These are phyloP conservation scores for Hylaeus volcanicus DNA, from an alignment of 1,140 invertebrate genomes.

Conservation along the genomic window DNA sequence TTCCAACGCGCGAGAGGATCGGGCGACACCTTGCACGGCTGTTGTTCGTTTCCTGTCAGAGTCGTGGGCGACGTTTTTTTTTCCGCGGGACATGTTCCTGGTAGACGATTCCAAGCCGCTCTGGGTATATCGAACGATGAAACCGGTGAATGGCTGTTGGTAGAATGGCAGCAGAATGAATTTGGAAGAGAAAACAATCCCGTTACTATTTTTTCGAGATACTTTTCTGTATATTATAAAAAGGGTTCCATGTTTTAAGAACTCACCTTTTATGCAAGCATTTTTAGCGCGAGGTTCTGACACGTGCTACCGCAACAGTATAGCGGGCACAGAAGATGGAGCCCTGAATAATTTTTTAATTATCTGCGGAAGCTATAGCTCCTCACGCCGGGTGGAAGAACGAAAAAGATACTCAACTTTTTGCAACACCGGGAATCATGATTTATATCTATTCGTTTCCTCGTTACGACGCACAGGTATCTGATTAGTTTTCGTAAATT, in stretches of 20 bases:
- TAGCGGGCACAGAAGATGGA: no score
- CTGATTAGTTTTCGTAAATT: conserved; percentile 70
- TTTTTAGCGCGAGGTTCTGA: no score
- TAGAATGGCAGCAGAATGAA: no score
- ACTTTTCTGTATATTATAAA: no score
- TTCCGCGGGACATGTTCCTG: neutral
- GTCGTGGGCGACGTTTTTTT: neutral
- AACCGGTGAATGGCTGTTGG: neutral
- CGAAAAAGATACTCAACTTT: conserved; percentile 50
- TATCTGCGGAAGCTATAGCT: neutral
- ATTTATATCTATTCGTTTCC: conserved; percentile 58
- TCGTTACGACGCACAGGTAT: conserved; percentile 55
- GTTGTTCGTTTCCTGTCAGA: neutral
- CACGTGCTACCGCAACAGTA: no score
- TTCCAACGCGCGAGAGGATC: neutral
- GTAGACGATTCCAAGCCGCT: neutral
- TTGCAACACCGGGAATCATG: conserved; percentile 61
- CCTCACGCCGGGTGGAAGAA: neutral
- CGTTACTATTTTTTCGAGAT: no score
- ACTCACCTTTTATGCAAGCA: no score
- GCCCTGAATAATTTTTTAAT: conserved; percentile 6
- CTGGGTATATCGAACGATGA: neutral
- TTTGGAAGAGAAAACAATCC: no score
- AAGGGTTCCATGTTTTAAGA: no score
- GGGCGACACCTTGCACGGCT: conserved; percentile 13